A percentile compares a stretch with the other conserved stretches of the same genome.
Conservation (phyloP, 2,113 vertebrate genomes). For the Herpetotheres cachinnans region DNA sequence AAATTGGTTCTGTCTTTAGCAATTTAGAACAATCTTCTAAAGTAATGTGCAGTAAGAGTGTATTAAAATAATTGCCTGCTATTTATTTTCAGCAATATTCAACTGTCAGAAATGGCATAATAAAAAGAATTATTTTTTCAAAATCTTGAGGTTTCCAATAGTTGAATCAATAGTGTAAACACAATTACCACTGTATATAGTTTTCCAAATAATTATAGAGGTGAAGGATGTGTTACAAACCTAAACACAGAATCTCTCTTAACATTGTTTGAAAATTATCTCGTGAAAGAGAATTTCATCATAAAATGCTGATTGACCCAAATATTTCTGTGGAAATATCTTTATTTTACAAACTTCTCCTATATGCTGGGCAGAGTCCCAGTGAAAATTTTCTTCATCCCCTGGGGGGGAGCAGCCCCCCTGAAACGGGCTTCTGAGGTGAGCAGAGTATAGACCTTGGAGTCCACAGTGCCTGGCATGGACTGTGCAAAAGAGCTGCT, state of each 20-base stretch:
- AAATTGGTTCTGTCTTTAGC: conserved; percentile 37
- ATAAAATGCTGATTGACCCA: not conserved
- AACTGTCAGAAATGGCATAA: conserved; percentile 39
- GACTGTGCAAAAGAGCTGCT: not conserved
- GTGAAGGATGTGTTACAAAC: not conserved
- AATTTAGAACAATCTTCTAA: conserved; percentile 52
- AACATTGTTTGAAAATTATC: not conserved
- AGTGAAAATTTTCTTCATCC: not conserved
- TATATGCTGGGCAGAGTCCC: not conserved
- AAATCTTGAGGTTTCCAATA: conserved; percentile 5
- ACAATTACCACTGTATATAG: not conserved
- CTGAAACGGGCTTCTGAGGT: not conserved
- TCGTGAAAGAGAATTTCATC: not conserved
- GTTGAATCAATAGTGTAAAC: not conserved
- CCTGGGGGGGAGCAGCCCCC: not conserved
- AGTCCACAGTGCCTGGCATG: not conserved
- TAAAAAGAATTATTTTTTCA: not conserved
- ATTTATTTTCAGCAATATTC: conserved; percentile 54
- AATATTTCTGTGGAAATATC: not conserved
- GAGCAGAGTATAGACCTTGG: not conserved
- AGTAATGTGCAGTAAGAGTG: conserved; percentile 30
- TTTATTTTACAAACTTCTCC: not conserved
- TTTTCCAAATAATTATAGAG: not conserved
- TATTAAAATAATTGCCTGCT: conserved; percentile 61
- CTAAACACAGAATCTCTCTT: not conserved